These are phyloP conservation scores for Zootoca vivipara DNA, from an alignment of 2,113 vertebrate genomes.

Conservation along the genomic window DNA sequence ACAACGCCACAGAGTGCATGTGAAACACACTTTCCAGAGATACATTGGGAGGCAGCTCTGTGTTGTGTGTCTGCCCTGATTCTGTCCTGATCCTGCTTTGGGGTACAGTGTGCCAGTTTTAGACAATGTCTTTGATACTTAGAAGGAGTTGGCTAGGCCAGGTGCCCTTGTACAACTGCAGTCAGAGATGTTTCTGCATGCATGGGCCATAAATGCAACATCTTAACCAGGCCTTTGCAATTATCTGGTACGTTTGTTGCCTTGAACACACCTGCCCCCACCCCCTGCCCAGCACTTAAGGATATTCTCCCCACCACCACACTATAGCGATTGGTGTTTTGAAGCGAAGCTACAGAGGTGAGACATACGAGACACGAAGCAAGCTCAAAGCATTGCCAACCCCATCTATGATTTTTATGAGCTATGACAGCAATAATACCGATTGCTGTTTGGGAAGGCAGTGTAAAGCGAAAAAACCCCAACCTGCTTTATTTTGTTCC, in stretches of 20 bases:
- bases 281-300: conserved; percentile 17
- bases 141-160: not conserved
- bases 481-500: conserved; percentile 64
- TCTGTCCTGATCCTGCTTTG: not conserved
- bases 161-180: not conserved
- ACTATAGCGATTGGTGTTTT: conserved; percentile 76
- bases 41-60: not conserved
- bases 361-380: conserved; percentile 73
- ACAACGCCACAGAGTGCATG: not conserved
- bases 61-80: not conserved
- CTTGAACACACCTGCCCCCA: conserved; percentile 39
- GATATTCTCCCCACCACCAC: conserved; percentile 59
- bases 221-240: conserved; percentile 51
- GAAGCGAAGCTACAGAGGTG: conserved; percentile 75
- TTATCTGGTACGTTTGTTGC: conserved; percentile 55
- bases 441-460: conserved; percentile 67
- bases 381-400: conserved; percentile 71
- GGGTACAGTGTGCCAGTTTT: not conserved
- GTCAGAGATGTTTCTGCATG: not conserved
- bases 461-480: conserved; percentile 42
- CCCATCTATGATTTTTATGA: conserved; percentile 76
- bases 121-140: not conserved
- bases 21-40: too few relatives aligned
- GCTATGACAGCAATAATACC: conserved; percentile 74
- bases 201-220: not conserved